Percentiles rank a stretch among this genome's conserved stretches.
These are phyloP conservation scores for Brachymystax lenok DNA, from an alignment of 2,797 vertebrate species.

Conservation along the genomic window DNA sequence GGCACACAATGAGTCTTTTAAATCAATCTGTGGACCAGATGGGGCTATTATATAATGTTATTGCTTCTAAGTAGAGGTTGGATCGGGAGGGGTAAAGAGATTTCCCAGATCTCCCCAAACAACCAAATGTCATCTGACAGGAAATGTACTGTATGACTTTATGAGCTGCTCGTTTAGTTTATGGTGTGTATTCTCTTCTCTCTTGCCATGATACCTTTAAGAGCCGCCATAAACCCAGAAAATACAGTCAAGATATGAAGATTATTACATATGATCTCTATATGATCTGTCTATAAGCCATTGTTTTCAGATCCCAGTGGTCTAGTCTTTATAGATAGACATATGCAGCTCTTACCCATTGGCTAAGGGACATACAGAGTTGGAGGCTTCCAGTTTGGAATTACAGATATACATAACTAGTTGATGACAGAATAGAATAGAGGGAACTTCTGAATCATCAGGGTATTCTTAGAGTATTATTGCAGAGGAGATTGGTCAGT, in stretches of 20 bases:
- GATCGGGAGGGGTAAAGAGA: slow-evolving; percentile 28
- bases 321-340: background rate
- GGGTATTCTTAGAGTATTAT: background rate
- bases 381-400: background rate
- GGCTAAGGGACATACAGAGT: background rate
- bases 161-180: background rate
- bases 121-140: slow-evolving; percentile 15
- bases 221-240: background rate
- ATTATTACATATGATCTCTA: background rate
- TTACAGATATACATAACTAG: background rate
- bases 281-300: background rate
- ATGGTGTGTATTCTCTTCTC: slow-evolving; percentile 10
- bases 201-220: background rate
- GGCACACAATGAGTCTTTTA: slow-evolving; percentile 51
- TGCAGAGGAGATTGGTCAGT: background rate
- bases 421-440: too few relatives aligned
- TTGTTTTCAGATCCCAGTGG: background rate
- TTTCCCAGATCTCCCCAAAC: slow-evolving; percentile 65
- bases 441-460: background rate
- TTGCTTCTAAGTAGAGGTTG: slow-evolving; percentile 62
- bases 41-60: slow-evolving; percentile 68
- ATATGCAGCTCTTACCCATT: background rate
- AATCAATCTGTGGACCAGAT: slow-evolving; percentile 67
- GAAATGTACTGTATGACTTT: slow-evolving; percentile 15
- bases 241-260: background rate